Evolutionary conservation across 1,140 invertebrate species (phyloP), one percentile per base, ranked within the genome.

Genomic region (Halotydeus destructor): DNA sequence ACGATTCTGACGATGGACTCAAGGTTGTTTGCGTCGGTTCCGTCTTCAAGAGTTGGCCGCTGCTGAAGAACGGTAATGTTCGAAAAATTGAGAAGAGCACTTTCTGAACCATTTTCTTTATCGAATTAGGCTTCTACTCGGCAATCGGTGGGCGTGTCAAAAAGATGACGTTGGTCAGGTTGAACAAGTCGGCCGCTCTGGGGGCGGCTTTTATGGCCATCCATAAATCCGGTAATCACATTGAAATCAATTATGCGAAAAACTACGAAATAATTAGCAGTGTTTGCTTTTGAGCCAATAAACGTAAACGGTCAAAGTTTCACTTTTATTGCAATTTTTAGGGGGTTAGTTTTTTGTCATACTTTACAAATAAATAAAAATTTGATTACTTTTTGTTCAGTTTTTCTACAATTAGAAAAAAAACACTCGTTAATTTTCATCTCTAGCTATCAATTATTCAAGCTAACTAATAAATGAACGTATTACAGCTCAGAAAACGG

Each of bases 1-100:
- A n/a, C n/a, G n/a, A n/a, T n/a, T n/a, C n/a, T n/a, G n/a, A 56
- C 2, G 71, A 70, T 5, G 74, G 83, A 5, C 54, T 91, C 1
- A 74, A 76, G 25, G 68, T 96, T 0, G 72, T 93, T 0, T 89
- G 85, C 56, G 81, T 94, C 0, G 91, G 91, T 1, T 93, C 86
- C 0, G 85, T 97, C 0, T 97, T 85, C 78, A 75, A 82, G 49
- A 91, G 84, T 49, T 97, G 86, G 86, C 54, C 71, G 2, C 65
- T 77, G 1, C 54, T 96, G 37, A 66, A 77, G 54, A 57, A 69
- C 9, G 79, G 80, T 59, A n/a, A n/a, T n/a, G n/a, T n/a, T n/a
- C n/a, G n/a, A n/a, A n/a, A n/a, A n/a, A n/a, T n/a, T n/a, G n/a
- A n/a, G n/a, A n/a, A n/a, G n/a, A n/a, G n/a, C 14, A 21, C 14